Base-by-base conservation (phyloP, 2,113 vertebrate genomes). In the Perccottus glenii region DNA sequence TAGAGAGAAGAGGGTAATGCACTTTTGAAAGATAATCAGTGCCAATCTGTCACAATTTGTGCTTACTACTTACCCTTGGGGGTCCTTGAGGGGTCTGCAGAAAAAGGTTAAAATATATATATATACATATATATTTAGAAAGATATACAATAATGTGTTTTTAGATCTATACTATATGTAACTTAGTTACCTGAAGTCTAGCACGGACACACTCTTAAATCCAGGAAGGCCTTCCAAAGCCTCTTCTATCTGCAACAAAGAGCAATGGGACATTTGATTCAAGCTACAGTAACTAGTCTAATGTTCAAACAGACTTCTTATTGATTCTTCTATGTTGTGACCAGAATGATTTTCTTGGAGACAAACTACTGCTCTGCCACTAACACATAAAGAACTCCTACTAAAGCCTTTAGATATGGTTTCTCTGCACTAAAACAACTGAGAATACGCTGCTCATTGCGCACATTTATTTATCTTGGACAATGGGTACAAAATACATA, bases 131-230 rank as follows among this genome's bases (percentile, higher is more conserved):
- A 59, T 33, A 43, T 50, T 38, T 14, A 64, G 15, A 6, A 0
- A 0, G 3, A 48, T 69, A 27, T 14, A 6, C 8, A 11, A n/a
- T 16, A 45, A 36, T 19, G 14, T 58, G 61, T 19, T 9, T 55
- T 55, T 36, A 38, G 55, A 35, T n/a, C 15, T 16, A 42, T 40
- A 60, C 7, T 33, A 49, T 5, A 12, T 9, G 46, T 40, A 10
- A 56, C 40, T 62, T 19, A 84, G 87, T 92, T 89, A 98, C 97
- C 95, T 97, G 88, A 96, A 95, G 78, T 94, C 89, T 73, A 94
- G 78, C 42, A 98, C 82, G 46, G 77, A 89, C 33, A 96, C 92
- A 60, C 70, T 92, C 80, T 93, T 95, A 73, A 95, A 99, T 73
- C 96, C 96, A 61, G 94, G 94, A 38, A 98, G 87, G 35, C 81